Percentiles rank a stretch among this genome's conserved stretches.
Conservation (phyloP, 1,140 invertebrate genomes). For the Cotesia glomerata region DNA sequence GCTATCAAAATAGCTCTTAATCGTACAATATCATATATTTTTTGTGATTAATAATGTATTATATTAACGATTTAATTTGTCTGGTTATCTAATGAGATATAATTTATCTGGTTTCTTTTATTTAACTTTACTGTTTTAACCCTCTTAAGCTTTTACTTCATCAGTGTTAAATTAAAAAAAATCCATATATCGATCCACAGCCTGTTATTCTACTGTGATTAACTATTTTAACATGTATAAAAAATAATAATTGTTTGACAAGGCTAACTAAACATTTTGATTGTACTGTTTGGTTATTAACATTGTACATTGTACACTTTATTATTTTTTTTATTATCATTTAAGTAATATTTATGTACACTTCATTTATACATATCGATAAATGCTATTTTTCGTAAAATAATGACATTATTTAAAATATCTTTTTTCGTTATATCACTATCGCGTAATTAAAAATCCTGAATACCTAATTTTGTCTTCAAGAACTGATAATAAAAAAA, state of each 20-base stretch:
- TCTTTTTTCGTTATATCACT: background rate
- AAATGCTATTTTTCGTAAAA: constrained; percentile 23
- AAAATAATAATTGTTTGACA: no score
- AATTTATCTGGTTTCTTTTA: background rate
- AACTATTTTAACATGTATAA: constrained; percentile 1
- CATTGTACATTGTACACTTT: background rate
- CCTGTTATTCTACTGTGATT: constrained; percentile 1
- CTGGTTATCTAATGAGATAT: constrained; percentile 30
- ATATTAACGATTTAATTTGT: constrained; percentile 42
- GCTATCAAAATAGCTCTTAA: background rate
- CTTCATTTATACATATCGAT: constrained; percentile 36
- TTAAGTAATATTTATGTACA: constrained; percentile 34
- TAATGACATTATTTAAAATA: background rate
- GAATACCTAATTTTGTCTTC: background rate
- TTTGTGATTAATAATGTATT: background rate
- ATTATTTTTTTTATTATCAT: constrained; percentile 19
- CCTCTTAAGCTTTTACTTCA: constrained; percentile 5
- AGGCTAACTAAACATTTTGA: no score
- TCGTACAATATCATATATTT: background rate
- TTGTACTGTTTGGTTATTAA: background rate
- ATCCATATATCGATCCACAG: constrained; percentile 47
- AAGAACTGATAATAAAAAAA: background rate
- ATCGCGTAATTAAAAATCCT: background rate
- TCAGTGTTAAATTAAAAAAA: constrained; percentile 45
- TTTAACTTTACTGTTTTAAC: no score